A percentile compares a stretch with the other conserved stretches of the same genome.
Conservation (phyloP, 2,113 vertebrate genomes). For the Macrotus californicus region DNA sequence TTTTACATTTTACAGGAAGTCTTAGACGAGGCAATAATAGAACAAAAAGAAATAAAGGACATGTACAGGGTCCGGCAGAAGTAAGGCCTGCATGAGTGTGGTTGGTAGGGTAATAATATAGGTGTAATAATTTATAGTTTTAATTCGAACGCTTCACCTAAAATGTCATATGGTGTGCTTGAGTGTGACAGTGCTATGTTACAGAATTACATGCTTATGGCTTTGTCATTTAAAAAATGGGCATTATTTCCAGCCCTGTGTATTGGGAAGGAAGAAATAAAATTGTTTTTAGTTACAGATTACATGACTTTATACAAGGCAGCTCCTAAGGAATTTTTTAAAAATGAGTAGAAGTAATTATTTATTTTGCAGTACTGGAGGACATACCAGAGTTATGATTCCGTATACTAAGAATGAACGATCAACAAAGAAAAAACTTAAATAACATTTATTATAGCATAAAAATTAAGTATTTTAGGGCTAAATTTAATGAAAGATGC, state of each 20-base stretch:
- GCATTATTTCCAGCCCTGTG: too few species aligned
- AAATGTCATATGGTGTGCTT: too few species aligned
- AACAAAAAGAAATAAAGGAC: not conserved
- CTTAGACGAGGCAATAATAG: not conserved
- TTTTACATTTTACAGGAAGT: not conserved
- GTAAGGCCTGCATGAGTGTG: too few species aligned
- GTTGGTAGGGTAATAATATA: too few species aligned
- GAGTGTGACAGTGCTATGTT: too few species aligned
- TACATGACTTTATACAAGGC: not conserved
- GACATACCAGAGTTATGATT: not conserved
- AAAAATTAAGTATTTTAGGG: not conserved
- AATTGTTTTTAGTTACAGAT: not conserved
- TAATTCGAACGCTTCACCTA: too few species aligned
- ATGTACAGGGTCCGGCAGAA: not conserved
- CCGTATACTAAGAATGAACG: not conserved
- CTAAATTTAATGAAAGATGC: not conserved
- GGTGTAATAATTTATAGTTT: too few species aligned
- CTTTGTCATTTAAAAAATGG: too few species aligned
- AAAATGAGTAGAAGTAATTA: not conserved
- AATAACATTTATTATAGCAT: not conserved
- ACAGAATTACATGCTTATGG: too few species aligned
- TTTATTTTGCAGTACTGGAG: not conserved
- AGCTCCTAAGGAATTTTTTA: not conserved
- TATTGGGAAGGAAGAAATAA: not conserved
- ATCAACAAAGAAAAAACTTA: not conserved